Evolutionary conservation across 1,140 invertebrate genomes (phyloP).

Genomic region (Vanessa tameamea): DNA sequence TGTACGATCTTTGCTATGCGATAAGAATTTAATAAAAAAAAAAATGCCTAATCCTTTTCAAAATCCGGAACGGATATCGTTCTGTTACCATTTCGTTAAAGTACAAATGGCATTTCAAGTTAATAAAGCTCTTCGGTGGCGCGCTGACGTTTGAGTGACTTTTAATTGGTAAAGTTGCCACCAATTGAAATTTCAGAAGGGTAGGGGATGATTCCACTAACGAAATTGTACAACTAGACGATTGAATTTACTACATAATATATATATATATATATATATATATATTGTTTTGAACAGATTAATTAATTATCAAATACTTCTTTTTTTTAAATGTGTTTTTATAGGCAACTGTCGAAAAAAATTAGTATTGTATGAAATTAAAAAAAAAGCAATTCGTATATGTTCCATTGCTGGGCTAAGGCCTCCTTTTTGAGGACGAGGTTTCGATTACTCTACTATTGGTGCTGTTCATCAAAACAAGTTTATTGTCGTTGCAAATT

Average conservation of each 20-base stretch:
- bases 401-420: too few species aligned
- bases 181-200: slow-evolving; percentile 24
- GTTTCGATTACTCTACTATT: too few species aligned
- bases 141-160: slow-evolving; percentile 14
- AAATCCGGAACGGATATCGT: not conserved
- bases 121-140: slow-evolving; percentile 8
- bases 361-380: too few species aligned
- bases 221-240: not conserved
- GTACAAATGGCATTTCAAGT: slow-evolving; percentile 1
- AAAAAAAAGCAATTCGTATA: too few species aligned
- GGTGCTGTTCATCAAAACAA: too few species aligned
- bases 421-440: too few species aligned
- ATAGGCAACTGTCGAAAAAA: not conserved
- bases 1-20: too few species aligned
- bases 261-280: too few species aligned
- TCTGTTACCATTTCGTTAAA: not conserved
- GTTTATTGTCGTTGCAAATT: too few species aligned
- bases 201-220: not conserved
- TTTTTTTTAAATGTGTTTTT: not conserved
- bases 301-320: too few species aligned
- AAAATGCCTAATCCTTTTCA: not conserved
- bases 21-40: too few species aligned
- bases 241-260: not conserved
- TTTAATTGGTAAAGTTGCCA: slow-evolving; percentile 19
- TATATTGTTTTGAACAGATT: too few species aligned